These are phyloP conservation scores for Sebastes oblongus DNA, from an alignment of 2,797 vertebrate genomes.

Conservation along the genomic window DNA sequence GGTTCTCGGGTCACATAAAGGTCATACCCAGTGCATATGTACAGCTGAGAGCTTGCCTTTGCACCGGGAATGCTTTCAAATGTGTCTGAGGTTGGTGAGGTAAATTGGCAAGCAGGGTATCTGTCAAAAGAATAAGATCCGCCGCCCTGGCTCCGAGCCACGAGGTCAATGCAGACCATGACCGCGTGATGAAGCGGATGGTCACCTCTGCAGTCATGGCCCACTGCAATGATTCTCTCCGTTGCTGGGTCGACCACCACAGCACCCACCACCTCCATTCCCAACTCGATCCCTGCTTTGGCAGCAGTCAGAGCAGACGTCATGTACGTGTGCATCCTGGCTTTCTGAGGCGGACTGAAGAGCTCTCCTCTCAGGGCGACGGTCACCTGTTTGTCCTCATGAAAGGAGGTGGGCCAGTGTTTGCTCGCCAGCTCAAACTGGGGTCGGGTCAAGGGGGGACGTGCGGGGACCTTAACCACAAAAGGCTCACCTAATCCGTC, in stretches of 20 bases:
- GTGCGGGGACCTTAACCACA: slow-evolving; percentile 80
- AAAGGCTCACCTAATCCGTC: slow-evolving; percentile 85
- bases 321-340: slow-evolving; percentile 85
- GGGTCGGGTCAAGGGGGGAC: slow-evolving; percentile 82
- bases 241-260: slow-evolving; percentile 82
- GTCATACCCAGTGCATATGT: slow-evolving; percentile 91
- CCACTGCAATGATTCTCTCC: slow-evolving; percentile 79
- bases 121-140: slow-evolving; percentile 77
- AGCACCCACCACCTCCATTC: slow-evolving; percentile 83
- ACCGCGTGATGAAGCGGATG: slow-evolving; percentile 86
- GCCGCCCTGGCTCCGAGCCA: slow-evolving; percentile 86
- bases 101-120: slow-evolving; percentile 72
- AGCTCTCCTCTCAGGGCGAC: slow-evolving; percentile 80
- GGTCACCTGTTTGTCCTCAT: slow-evolving; percentile 86
- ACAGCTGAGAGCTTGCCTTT: slow-evolving; percentile 64
- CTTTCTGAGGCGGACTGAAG: slow-evolving; percentile 77
- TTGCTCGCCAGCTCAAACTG: slow-evolving; percentile 86
- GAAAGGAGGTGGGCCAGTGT: slow-evolving; percentile 90
- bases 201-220: slow-evolving; percentile 81
- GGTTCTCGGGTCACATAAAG: slow-evolving; percentile 91
- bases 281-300: slow-evolving; percentile 51
- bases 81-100: background rate
- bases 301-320: slow-evolving; percentile 79
- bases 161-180: slow-evolving; percentile 90
- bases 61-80: background rate